Conservation (phyloP, 2,113 vertebrate genomes). For the Crotophaga sulcirostris region DNA sequence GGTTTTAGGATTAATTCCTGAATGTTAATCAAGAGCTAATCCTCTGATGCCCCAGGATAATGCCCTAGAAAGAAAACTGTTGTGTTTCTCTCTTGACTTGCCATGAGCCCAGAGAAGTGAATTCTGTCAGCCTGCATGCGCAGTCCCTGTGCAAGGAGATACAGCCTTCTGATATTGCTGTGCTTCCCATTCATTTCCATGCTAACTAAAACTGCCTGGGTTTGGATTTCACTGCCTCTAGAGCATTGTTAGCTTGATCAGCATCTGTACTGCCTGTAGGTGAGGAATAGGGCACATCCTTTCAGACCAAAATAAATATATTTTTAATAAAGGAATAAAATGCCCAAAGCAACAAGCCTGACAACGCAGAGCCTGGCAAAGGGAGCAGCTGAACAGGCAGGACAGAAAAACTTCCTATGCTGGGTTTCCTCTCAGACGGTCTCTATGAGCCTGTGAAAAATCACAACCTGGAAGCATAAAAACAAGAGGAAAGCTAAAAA, state of each 20-base stretch:
- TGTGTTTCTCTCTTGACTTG: neutral
- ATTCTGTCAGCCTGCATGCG: neutral
- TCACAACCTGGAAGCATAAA: neutral
- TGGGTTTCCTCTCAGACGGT: neutral
- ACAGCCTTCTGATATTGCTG: neutral
- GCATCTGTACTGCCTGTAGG: neutral
- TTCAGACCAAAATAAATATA: neutral
- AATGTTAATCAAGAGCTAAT: neutral
- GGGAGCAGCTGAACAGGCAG: neutral
- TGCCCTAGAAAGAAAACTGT: neutral
- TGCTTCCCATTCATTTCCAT: neutral
- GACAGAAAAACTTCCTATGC: neutral
- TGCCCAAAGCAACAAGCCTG: neutral
- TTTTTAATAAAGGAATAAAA: neutral
- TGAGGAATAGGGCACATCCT: neutral
- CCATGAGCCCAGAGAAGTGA: neutral
- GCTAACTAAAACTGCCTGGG: neutral
- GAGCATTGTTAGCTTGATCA: neutral
- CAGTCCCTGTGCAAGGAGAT: neutral
- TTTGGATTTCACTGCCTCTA: neutral
- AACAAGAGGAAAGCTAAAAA: neutral
- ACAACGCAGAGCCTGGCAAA: neutral
- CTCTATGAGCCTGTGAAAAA: neutral
- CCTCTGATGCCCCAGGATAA: neutral
- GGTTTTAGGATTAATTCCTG: neutral